Evolutionary conservation across 2,113 vertebrate species (phyloP).

Genomic region (Phycodurus eques): DNA sequence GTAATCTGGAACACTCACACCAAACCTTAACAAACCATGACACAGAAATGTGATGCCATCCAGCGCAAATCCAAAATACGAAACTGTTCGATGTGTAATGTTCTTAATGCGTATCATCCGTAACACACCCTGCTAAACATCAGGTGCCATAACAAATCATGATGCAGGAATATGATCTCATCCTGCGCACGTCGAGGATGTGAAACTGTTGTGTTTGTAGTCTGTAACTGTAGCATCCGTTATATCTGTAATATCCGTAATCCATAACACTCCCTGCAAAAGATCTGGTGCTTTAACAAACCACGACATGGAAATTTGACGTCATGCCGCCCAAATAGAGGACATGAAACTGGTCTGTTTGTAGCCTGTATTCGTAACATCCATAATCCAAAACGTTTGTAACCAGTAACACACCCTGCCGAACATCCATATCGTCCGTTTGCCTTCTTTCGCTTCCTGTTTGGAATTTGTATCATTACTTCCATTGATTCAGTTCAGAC

Average conservation of each 20-base stretch:
- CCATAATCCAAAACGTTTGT: neutral
- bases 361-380: neutral
- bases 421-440: neutral
- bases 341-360: neutral
- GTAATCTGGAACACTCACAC: too few species aligned
- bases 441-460: neutral
- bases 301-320: neutral
- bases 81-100: too few species aligned
- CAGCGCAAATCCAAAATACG: too few species aligned
- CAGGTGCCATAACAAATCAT: neutral
- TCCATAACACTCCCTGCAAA: neutral
- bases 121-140: neutral
- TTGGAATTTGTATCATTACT: conserved; percentile 15
- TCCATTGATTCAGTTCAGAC: conserved; percentile 55
- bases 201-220: neutral
- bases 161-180: neutral
- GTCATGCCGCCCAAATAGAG: neutral
- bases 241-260: neutral
- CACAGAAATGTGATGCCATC: too few species aligned
- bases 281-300: neutral
- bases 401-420: neutral
- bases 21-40: too few species aligned
- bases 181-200: neutral
- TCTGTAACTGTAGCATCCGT: neutral
- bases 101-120: too few species aligned